phyloP scores from a whole-genome alignment of 2,797 vertebrate genomes.

The Urocyon cinereoargenteus region DNA sequence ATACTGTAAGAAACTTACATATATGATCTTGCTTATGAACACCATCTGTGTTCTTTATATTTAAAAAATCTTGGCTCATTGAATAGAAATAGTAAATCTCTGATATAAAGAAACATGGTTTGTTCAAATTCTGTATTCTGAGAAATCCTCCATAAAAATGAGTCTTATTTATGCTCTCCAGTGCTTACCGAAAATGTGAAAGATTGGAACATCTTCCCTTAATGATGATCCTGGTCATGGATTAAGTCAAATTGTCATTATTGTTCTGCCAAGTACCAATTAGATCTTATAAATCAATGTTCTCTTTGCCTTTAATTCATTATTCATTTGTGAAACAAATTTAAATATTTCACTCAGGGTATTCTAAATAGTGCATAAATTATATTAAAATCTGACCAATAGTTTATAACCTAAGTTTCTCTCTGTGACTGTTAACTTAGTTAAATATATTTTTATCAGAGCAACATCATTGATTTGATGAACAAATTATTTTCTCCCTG shows the following conservation, averaged over 20 bases:
- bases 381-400: conserved; percentile 32
- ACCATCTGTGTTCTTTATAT: background rate
- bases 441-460: background rate
- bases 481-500: background rate
- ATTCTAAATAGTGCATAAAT: background rate
- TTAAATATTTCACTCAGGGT: background rate
- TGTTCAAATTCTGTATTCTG: conserved; percentile 35
- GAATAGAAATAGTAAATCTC: background rate
- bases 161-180: background rate
- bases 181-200: background rate
- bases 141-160: background rate
- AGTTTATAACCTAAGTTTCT: conserved; percentile 1
- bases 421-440: background rate
- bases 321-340: background rate
- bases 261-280: background rate
- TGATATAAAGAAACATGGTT: background rate
- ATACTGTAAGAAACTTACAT: background rate
- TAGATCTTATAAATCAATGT: background rate
- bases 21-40: background rate
- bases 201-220: background rate
- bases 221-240: background rate
- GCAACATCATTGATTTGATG: background rate
- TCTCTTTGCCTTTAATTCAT: conserved; percentile 42
- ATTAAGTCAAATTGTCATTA: background rate
- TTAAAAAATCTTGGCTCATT: background rate